Percentiles rank a stretch among this genome's conserved stretches.
phyloP scores from a whole-genome alignment of 2,888 invertebrate genomes.

The Epicampocera succincta region DNA sequence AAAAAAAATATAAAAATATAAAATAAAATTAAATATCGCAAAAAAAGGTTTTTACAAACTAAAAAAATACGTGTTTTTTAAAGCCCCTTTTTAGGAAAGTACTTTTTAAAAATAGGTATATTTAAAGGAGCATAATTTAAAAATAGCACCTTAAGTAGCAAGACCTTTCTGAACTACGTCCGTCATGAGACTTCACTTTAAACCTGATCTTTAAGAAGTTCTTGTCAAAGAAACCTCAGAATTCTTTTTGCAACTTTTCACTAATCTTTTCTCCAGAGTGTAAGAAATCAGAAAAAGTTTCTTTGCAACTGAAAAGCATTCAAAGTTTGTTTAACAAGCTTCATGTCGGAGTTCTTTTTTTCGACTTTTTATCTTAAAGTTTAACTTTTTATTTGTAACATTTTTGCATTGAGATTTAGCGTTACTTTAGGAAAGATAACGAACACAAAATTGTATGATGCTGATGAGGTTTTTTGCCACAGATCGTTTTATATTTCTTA shows the following conservation, averaged over 20 bases:
- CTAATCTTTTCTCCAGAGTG: slow-evolving; percentile 11
- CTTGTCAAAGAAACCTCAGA: too few relatives aligned
- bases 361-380: slow-evolving; percentile 7
- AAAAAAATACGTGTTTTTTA: too few relatives aligned
- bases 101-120: too few relatives aligned
- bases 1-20: too few relatives aligned
- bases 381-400: slow-evolving; percentile 28
- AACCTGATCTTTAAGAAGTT: too few relatives aligned
- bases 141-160: too few relatives aligned
- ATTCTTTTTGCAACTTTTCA: neutral
- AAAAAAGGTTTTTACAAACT: too few relatives aligned
- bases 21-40: too few relatives aligned
- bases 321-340: slow-evolving; percentile 64
- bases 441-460: slow-evolving; percentile 62
- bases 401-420: slow-evolving; percentile 53
- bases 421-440: slow-evolving; percentile 58
- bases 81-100: too few relatives aligned
- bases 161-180: too few relatives aligned
- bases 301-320: slow-evolving; percentile 23
- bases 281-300: slow-evolving; percentile 29
- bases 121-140: too few relatives aligned
- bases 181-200: too few relatives aligned
- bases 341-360: slow-evolving; percentile 7
- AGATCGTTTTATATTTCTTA: slow-evolving; percentile 55
- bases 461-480: slow-evolving; percentile 4